Base-by-base conservation (phyloP, 2,888 invertebrate species). In the Neuroscelio doddi region DNA sequence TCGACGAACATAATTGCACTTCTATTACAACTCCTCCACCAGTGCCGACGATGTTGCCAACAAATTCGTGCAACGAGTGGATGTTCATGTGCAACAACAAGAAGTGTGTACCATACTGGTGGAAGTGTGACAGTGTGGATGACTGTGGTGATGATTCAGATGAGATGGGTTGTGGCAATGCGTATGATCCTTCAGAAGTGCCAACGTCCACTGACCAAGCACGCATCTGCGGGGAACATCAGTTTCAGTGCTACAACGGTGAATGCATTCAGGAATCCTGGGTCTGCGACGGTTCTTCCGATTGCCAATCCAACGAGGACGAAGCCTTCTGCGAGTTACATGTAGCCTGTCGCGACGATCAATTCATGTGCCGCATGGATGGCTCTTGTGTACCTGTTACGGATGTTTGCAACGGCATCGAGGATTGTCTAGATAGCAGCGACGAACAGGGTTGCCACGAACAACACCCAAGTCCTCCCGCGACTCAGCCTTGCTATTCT, bases 91-190 rank as follows among this genome's bases (percentile, higher is more conserved):
- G 94, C 75, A 85, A 86, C 12, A 91, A 91, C 71, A 87, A 86
- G 7, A 90, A 89, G 79, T 93, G 93, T 75, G 87, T 93, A 39
- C 93, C 93, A 0, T 89, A 90, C 67, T 92, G 92, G 91, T 93
- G 93, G 94, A 89, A 92, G 67, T 94, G 94, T 77, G 94, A 94
- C 76, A 88, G 86, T 17, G 90, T 92, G 1, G 88, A 41, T 12
- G 94, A 94, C 74, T 94, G 94, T 69, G 90, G 89, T 0, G 93
- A 94, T 69, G 87, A 87, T 32, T 90, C 91, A 0, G 94, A 94
- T 76, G 94, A 94, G 78, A 68, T 88, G 0, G 91, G 91, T 0
- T 92, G 90, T 62, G 86, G 74, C 1, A 56, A 77, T 39, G 10
- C 71, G 72, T 71, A 78, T 26, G 41, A 52, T 1, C 36, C 17